A percentile compares a stretch with the other conserved stretches of the same genome.
phyloP scores from a whole-genome alignment of 2,888 invertebrate genomes.

The Athalia cordata region DNA sequence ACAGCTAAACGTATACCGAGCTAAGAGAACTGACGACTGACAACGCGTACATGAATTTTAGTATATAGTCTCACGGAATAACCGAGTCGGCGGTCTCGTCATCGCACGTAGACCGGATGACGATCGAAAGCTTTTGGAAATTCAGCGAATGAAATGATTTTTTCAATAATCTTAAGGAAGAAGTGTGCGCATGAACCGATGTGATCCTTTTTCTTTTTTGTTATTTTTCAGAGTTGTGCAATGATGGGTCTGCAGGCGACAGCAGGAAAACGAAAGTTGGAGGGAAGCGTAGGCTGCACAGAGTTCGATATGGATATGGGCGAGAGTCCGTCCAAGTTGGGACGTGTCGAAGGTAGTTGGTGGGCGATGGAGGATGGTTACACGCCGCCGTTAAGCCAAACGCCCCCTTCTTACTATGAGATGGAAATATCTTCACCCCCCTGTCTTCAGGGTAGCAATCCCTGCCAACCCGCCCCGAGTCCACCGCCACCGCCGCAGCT shows the following conservation, averaged over 20 bases:
- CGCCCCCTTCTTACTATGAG: constrained; percentile 65
- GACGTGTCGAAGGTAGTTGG: constrained; percentile 72
- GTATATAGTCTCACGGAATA: too few relatives aligned
- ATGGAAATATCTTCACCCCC: constrained; percentile 65
- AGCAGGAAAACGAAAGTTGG: constrained; percentile 82
- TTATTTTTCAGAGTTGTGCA: constrained; percentile 76
- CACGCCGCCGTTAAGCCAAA: constrained; percentile 62
- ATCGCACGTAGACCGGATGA: not conserved
- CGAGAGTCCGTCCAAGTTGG: constrained; percentile 78
- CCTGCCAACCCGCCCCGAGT: constrained; percentile 62
- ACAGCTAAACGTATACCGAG: constrained; percentile 2
- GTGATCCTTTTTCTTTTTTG: not conserved
- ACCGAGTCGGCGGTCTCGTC: not conserved
- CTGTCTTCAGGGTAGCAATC: constrained; percentile 64
- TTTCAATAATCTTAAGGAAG: not conserved
- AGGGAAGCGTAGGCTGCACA: constrained; percentile 74
- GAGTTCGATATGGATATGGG: constrained; percentile 75
- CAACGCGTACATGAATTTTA: not conserved
- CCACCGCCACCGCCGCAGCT: constrained; percentile 52
- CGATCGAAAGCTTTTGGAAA: not conserved
- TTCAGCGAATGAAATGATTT: not conserved
- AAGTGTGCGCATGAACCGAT: not conserved
- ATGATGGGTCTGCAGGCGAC: constrained; percentile 86
- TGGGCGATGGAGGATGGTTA: constrained; percentile 72
- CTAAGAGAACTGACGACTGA: too few relatives aligned